phyloP scores from a whole-genome alignment of 2,888 invertebrate species.

The Epinotia bilunana region DNA sequence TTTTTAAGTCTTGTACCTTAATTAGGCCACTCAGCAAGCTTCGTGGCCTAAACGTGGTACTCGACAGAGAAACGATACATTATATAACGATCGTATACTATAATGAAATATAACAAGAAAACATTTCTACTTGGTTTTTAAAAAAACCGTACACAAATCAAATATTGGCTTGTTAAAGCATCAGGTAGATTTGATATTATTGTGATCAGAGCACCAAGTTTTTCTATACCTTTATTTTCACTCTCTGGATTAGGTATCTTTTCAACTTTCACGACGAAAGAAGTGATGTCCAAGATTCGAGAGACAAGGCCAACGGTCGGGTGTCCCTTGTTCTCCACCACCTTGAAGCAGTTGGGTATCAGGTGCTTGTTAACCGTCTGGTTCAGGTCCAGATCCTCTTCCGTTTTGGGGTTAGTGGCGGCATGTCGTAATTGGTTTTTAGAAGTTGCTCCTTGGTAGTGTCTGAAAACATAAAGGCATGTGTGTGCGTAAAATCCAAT shows the following conservation, averaged over 20 bases:
- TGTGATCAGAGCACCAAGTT: not conserved
- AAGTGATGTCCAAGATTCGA: slow-evolving; percentile 90
- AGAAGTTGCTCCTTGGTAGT: slow-evolving; percentile 60
- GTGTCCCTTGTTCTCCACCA: slow-evolving; percentile 73
- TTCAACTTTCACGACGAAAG: slow-evolving; percentile 87
- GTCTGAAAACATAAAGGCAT: slow-evolving; percentile 50
- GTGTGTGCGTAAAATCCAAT: not conserved
- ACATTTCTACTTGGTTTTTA: no score
- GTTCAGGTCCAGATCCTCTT: slow-evolving; percentile 77
- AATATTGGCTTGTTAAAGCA: not conserved
- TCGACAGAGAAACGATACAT: no score
- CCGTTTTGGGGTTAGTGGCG: slow-evolving; percentile 83
- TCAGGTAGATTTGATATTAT: not conserved
- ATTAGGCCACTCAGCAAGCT: no score
- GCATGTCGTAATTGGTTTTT: slow-evolving; percentile 85
- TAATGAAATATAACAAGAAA: no score
- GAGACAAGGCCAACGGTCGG: slow-evolving; percentile 89
- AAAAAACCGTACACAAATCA: not conserved
- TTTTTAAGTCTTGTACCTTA: no score
- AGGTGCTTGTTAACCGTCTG: slow-evolving; percentile 86
- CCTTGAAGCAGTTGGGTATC: slow-evolving; percentile 88
- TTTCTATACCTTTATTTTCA: slow-evolving; percentile 46
- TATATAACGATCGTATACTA: no score
- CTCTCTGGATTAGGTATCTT: slow-evolving; percentile 49
- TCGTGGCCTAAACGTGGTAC: no score